Evolutionary conservation across 1,140 invertebrate species (phyloP).

Genomic region (Meteorus sp.): DNA sequence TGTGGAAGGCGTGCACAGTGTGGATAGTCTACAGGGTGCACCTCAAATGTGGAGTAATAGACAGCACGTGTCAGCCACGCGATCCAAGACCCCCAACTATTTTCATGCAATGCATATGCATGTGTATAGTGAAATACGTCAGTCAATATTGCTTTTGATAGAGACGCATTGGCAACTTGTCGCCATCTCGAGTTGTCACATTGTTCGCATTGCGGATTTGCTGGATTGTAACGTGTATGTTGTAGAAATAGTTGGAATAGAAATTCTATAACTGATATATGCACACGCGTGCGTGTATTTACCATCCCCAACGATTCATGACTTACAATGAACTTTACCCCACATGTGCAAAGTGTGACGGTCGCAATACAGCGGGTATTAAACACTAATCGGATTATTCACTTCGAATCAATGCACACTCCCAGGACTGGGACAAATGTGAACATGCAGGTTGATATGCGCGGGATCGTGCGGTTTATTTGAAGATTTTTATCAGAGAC

Average conservation of each 20-base stretch:
- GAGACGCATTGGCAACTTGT: not conserved
- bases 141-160: not conserved
- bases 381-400: conserved; percentile 46
- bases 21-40: conserved; percentile 14
- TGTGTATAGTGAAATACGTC: not conserved
- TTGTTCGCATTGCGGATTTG: no score
- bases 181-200: not conserved
- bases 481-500: not conserved
- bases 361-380: conserved; percentile 28
- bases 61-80: conserved; percentile 23
- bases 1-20: not conserved
- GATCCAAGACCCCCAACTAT: conserved; percentile 9
- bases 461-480: not conserved
- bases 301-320: no score
- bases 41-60: conserved; percentile 26
- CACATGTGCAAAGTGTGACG: conserved; percentile 19
- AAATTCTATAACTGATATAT: no score
- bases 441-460: not conserved
- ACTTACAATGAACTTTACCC: conserved; percentile 37
- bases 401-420: conserved; percentile 39
- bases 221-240: no score
- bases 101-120: not conserved
- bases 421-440: not conserved
- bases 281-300: no score
- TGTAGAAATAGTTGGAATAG: no score